Conservation (phyloP, 2,113 vertebrate genomes). For the Dromaius novaehollandiae region DNA sequence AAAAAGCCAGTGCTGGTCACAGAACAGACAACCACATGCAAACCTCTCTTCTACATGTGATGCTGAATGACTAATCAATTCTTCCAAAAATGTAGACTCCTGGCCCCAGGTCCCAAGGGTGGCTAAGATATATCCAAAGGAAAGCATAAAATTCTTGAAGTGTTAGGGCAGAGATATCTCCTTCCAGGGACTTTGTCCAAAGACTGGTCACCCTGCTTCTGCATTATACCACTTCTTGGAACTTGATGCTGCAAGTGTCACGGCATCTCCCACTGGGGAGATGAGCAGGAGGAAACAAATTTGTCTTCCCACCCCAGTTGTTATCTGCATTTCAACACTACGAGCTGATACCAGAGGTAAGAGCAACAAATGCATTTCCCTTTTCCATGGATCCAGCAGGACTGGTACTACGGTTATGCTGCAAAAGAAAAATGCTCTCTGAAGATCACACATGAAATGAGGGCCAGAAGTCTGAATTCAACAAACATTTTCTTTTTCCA, state of each 20-base stretch:
- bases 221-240: background rate
- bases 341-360: background rate
- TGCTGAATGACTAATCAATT: background rate
- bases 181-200: background rate
- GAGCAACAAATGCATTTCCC: background rate
- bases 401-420: background rate
- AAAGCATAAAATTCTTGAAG: background rate
- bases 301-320: accelerated
- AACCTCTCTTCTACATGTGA: background rate
- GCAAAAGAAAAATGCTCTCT: background rate
- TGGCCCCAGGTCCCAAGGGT: background rate
- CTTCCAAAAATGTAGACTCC: background rate
- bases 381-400: background rate
- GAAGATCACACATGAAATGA: background rate
- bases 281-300: background rate
- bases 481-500: background rate
- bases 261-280: background rate
- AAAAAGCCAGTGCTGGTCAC: background rate
- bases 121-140: background rate
- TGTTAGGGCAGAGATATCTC: background rate
- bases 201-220: background rate
- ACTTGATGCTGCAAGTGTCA: background rate
- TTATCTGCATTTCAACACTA: background rate
- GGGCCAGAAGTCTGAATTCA: background rate
- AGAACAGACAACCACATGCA: accelerated